Evolutionary conservation across 1,140 invertebrate genomes (phyloP).

Genomic region (Neelides sp.): DNA sequence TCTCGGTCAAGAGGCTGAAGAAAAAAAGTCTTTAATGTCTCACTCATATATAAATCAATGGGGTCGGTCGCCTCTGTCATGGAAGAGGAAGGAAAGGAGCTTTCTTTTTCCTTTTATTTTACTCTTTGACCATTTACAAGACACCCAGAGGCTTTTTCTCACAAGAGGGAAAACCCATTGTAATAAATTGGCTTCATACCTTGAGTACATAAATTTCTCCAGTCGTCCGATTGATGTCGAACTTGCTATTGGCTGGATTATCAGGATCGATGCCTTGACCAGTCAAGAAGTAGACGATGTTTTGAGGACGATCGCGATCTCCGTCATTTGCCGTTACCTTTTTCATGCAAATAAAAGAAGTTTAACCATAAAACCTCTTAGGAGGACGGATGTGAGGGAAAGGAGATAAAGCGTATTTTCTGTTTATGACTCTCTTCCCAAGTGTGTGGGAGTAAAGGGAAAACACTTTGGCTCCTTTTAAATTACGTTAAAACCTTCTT

Average conservation of each 20-base stretch:
- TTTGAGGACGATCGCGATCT: constrained; percentile 82
- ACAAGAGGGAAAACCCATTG: constrained; percentile 2
- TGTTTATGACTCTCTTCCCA: too few relatives aligned
- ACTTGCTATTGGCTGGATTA: constrained; percentile 87
- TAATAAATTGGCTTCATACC: constrained; percentile 50
- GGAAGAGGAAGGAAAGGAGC: too few relatives aligned
- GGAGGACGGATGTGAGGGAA: too few relatives aligned
- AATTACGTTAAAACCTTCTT: too few relatives aligned
- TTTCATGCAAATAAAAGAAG: too few relatives aligned
- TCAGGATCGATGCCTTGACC: constrained; percentile 91
- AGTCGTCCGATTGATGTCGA: constrained; percentile 86
- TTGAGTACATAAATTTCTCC: constrained; percentile 59
- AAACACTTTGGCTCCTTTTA: too few relatives aligned
- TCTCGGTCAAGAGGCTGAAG: constrained; percentile 84
- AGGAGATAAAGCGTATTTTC: too few relatives aligned
- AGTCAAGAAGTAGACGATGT: constrained; percentile 92
- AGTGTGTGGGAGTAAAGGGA: too few relatives aligned
- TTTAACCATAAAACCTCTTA: too few relatives aligned
- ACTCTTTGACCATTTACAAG: background rate
- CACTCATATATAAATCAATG: background rate
- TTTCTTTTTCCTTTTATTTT: constrained; percentile 2
- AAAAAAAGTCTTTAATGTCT: constrained; percentile 30
- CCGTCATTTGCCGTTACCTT: constrained; percentile 91
- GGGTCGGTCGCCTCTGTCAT: background rate
- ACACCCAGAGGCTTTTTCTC: background rate